A percentile compares a stretch with the other conserved stretches of the same genome.
Conservation (phyloP, 2,113 vertebrate genomes). For the Leptocoma aspasia region DNA sequence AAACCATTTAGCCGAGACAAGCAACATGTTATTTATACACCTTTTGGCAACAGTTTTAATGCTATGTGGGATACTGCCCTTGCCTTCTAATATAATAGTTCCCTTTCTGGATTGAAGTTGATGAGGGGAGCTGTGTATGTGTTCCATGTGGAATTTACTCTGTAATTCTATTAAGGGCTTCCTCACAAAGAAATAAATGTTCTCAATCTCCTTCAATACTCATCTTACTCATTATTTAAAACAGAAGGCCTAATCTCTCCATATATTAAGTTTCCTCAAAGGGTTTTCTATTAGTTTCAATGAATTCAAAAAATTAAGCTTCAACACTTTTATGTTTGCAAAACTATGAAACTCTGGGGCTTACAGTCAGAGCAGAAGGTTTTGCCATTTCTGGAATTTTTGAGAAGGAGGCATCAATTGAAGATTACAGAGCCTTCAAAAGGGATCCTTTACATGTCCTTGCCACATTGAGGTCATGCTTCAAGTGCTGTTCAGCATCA, state of each 20-base stretch:
- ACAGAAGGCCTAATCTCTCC: constrained; percentile 2
- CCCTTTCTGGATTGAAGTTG: neutral
- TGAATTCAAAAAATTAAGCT: neutral
- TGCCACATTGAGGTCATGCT: neutral
- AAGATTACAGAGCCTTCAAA: neutral
- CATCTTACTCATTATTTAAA: constrained; percentile 34
- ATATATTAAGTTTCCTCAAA: constrained; percentile 30
- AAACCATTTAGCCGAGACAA: constrained; percentile 18
- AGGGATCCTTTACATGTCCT: neutral
- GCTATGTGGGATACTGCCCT: neutral
- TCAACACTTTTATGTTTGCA: neutral
- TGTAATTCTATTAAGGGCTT: constrained; percentile 59
- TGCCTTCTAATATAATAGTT: neutral
- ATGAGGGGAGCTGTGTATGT: neutral
- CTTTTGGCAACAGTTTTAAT: constrained; percentile 3
- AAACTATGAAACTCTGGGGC: neutral
- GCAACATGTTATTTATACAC: neutral
- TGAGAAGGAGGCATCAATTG: neutral
- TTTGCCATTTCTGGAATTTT: neutral
- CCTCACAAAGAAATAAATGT: constrained; percentile 44
- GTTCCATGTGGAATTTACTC: constrained; percentile 18
- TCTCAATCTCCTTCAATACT: constrained; percentile 44
- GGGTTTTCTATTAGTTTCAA: constrained; percentile 43
- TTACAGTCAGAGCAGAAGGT: neutral
- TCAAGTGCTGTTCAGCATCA: neutral